Percentiles rank a stretch among this genome's conserved stretches.
These are phyloP conservation scores for Dioctria linearis DNA, from an alignment of 2,888 invertebrate genomes.

Conservation along the genomic window DNA sequence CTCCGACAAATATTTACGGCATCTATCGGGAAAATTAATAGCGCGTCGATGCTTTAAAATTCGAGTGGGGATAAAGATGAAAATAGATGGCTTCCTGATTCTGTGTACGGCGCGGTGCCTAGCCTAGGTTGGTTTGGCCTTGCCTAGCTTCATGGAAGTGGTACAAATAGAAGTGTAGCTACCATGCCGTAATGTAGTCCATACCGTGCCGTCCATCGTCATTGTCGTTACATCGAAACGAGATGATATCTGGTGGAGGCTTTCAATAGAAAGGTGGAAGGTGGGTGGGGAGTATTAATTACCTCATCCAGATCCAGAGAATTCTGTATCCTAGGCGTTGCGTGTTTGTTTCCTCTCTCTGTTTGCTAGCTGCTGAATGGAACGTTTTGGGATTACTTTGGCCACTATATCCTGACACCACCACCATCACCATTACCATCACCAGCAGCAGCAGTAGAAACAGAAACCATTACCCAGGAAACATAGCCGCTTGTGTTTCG, in stretches of 20 bases:
- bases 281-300: slow-evolving; percentile 14
- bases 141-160: no score
- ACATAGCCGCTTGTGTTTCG: slow-evolving; percentile 16
- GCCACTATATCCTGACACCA: slow-evolving; percentile 22
- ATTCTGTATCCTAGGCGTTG: not conserved
- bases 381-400: slow-evolving; percentile 21
- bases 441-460: not conserved
- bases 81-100: not conserved
- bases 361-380: not conserved
- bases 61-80: slow-evolving; percentile 3
- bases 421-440: no score
- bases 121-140: not conserved
- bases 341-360: not conserved
- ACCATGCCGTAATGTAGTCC: not conserved
- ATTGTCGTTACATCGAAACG: not conserved
- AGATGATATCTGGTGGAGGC: slow-evolving; percentile 16
- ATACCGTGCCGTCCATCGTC: not conserved
- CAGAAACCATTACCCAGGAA: slow-evolving; percentile 3
- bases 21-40: slow-evolving; percentile 44
- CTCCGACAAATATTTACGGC: slow-evolving; percentile 41
- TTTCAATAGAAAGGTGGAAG: slow-evolving; percentile 19
- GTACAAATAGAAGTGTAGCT: not conserved
- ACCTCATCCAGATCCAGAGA: not conserved
- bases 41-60: slow-evolving; percentile 37
- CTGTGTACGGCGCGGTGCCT: not conserved